Evolutionary conservation across 2,888 invertebrate species (phyloP).

Genomic region (Limnephilus lunatus): DNA sequence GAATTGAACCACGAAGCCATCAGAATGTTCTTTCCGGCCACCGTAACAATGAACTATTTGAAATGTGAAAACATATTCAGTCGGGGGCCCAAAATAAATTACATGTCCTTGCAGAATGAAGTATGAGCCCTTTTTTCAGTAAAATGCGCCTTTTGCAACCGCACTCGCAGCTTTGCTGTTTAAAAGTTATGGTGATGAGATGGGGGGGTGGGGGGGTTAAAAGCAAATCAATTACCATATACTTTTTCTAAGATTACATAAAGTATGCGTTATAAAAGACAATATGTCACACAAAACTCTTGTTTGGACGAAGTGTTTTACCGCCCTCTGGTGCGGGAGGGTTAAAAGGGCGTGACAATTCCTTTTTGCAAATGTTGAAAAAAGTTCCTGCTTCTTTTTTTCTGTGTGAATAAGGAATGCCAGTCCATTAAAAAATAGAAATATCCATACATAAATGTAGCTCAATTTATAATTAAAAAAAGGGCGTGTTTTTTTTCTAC

Average conservation of each 20-base stretch:
- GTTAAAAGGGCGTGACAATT: not conserved
- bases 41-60: constrained; percentile 64
- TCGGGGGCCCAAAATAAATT: constrained; percentile 58
- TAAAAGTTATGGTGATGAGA: no score
- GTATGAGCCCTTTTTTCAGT: constrained; percentile 17
- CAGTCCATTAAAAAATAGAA: not conserved
- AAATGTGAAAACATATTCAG: constrained; percentile 64
- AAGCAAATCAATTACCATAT: no score
- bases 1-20: not conserved
- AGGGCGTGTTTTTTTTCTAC: not conserved
- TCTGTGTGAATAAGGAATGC: not conserved
- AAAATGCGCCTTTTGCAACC: no score
- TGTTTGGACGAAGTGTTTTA: not conserved
- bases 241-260: no score
- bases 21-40: constrained; percentile 61
- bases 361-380: not conserved
- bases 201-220: no score
- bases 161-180: no score
- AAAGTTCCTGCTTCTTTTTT: not conserved
- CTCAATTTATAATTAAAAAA: no score
- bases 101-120: constrained; percentile 62
- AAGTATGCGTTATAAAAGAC: no score
- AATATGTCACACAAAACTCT: no score
- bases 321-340: no score
- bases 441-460: no score